Conservation (phyloP, 2,113 vertebrate species). For the Laterallus jamaicensis region DNA sequence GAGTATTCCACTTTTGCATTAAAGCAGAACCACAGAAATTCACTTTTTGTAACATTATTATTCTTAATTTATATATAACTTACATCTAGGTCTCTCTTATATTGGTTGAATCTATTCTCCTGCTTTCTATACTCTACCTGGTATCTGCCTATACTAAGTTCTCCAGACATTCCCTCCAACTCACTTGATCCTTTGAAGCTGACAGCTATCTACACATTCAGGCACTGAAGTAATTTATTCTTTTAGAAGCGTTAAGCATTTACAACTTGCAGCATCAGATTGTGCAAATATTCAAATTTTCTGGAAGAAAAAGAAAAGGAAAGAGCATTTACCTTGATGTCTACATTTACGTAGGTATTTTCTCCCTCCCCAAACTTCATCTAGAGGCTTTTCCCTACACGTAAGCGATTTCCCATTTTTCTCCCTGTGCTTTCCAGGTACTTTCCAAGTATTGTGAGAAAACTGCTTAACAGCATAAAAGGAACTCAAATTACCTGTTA, state of each 20-base stretch:
- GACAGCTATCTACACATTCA: conserved; percentile 40
- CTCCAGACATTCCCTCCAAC: conserved; percentile 21
- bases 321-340: conserved; percentile 39
- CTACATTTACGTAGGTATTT: background rate
- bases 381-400: conserved; percentile 10
- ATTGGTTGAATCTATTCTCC: background rate
- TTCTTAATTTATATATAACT: background rate
- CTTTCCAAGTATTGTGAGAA: conserved; percentile 8
- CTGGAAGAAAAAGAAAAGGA: conserved; percentile 36
- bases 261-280: conserved; percentile 42
- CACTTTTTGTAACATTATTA: background rate
- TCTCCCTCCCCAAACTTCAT: background rate
- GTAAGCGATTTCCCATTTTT: conserved; percentile 10
- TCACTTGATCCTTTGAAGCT: conserved; percentile 45
- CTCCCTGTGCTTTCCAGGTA: conserved; percentile 6
- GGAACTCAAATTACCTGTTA: conserved; percentile 38
- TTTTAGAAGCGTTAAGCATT: conserved; percentile 43
- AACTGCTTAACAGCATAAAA: background rate
- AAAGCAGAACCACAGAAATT: conserved; percentile 29
- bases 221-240: conserved; percentile 35
- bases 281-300: conserved; percentile 48
- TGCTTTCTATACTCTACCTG: background rate
- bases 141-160: background rate
- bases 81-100: background rate
- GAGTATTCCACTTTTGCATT: conserved; percentile 4